Evolutionary conservation across 1,140 invertebrate genomes (phyloP).

Genomic region (Phocides pigmalion): DNA sequence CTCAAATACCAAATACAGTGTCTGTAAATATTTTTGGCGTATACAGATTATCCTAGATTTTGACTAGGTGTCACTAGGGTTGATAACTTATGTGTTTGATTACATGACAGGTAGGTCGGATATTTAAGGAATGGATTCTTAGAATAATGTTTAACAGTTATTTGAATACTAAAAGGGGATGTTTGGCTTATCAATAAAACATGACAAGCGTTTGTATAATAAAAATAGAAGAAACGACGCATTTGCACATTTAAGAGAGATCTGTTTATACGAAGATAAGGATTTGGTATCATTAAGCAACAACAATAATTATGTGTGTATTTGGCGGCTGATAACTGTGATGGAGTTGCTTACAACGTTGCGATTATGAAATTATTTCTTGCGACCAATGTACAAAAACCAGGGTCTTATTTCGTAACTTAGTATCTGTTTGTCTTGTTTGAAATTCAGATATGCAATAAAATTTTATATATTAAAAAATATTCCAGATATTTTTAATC

Average conservation of each 20-base stretch:
- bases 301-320: not conserved
- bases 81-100: too few species aligned
- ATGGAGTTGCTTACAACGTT: not conserved
- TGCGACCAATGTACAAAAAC: not conserved
- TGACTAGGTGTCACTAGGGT: too few species aligned
- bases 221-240: not conserved
- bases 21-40: not conserved
- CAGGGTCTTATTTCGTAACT: not conserved
- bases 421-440: not conserved
- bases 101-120: too few species aligned
- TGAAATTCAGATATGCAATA: not conserved
- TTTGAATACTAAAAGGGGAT: too few species aligned
- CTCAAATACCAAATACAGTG: not conserved
- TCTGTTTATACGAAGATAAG: conserved; percentile 4
- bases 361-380: conserved; percentile 2
- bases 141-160: too few species aligned
- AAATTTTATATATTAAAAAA: not conserved
- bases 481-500: not conserved
- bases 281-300: conserved; percentile 2
- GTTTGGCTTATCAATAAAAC: too few species aligned
- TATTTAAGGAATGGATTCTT: too few species aligned
- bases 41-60: not conserved
- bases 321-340: conserved; percentile 1
- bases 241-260: not conserved
- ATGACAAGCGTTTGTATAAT: too few species aligned